Percentiles rank a stretch among this genome's conserved stretches.
Evolutionary conservation across 30 jellyfish, hydroid and myxozoan species (phyloP).

Genomic region (Cassiopea andromeda): DNA sequence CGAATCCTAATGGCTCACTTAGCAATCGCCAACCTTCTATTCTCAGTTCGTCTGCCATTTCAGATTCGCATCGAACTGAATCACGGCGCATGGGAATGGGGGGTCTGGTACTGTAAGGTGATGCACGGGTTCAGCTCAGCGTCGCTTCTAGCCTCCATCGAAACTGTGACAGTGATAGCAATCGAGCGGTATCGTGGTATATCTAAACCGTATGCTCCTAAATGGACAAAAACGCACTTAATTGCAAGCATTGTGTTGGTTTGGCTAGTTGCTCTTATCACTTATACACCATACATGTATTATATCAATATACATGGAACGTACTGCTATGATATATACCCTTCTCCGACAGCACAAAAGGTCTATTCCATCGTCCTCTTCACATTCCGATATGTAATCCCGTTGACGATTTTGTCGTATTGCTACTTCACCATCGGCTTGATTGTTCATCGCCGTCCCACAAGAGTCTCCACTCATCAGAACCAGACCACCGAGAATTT

Average conservation of each 20-base stretch:
- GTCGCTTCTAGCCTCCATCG: slow-evolving; percentile 65
- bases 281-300: slow-evolving; percentile 73
- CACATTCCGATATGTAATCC: slow-evolving; percentile 59
- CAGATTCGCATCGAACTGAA: slow-evolving; percentile 73
- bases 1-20: slow-evolving; percentile 81
- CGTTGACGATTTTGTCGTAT: slow-evolving; percentile 51
- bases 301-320: slow-evolving; percentile 31
- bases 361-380: slow-evolving; percentile 62
- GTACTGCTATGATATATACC: slow-evolving; percentile 57
- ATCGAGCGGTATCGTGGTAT: slow-evolving; percentile 85
- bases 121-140: slow-evolving; percentile 83
- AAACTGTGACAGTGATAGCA: slow-evolving; percentile 77
- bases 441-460: slow-evolving; percentile 66
- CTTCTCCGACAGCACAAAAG: slow-evolving; percentile 54
- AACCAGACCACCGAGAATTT: slow-evolving; percentile 35
- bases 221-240: slow-evolving; percentile 46
- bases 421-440: slow-evolving; percentile 63
- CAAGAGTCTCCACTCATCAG: slow-evolving; percentile 47
- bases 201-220: slow-evolving; percentile 40
- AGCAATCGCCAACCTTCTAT: slow-evolving; percentile 72
- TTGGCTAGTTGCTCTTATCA: slow-evolving; percentile 63
- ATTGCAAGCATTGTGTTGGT: slow-evolving; percentile 53
- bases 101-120: slow-evolving; percentile 58
- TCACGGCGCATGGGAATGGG: slow-evolving; percentile 73
- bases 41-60: slow-evolving; percentile 70